phyloP scores from a whole-genome alignment of 1,140 invertebrate genomes.

The Saccostrea echinata region DNA sequence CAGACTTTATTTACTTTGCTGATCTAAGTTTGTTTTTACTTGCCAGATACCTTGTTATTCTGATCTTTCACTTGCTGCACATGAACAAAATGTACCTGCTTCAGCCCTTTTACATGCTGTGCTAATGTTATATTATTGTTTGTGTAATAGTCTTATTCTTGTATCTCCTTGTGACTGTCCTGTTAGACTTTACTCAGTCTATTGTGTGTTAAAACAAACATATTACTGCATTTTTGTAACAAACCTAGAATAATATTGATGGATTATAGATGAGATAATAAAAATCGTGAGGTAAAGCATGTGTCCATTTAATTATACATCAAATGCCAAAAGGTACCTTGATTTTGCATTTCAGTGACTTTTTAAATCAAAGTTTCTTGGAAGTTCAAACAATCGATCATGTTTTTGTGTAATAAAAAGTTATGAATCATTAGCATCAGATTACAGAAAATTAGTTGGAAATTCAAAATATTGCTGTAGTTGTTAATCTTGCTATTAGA shows the following conservation, averaged over 20 bases:
- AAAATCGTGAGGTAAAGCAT: background rate
- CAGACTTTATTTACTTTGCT: background rate
- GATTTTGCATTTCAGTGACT: background rate
- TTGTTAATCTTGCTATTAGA: slow-evolving; percentile 11
- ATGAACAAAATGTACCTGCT: background rate
- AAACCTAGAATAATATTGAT: background rate
- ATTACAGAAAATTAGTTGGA: slow-evolving; percentile 9
- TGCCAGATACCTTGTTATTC: background rate
- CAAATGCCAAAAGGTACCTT: background rate
- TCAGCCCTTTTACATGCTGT: background rate
- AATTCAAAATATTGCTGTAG: background rate
- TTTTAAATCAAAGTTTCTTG: background rate
- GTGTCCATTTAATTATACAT: background rate
- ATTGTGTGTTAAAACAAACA: too few species aligned
- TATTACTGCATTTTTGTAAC: background rate
- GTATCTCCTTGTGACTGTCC: background rate
- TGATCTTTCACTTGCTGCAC: too few species aligned
- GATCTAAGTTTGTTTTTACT: background rate
- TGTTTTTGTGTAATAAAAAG: background rate
- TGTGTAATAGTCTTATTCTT: background rate
- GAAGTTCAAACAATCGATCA: background rate
- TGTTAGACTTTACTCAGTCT: background rate
- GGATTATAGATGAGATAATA: background rate
- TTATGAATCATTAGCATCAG: background rate
- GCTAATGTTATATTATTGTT: background rate